Percentiles rank a stretch among this genome's conserved stretches.
Conservation (phyloP, 2,888 invertebrate species). For the Chrysolina americana region DNA sequence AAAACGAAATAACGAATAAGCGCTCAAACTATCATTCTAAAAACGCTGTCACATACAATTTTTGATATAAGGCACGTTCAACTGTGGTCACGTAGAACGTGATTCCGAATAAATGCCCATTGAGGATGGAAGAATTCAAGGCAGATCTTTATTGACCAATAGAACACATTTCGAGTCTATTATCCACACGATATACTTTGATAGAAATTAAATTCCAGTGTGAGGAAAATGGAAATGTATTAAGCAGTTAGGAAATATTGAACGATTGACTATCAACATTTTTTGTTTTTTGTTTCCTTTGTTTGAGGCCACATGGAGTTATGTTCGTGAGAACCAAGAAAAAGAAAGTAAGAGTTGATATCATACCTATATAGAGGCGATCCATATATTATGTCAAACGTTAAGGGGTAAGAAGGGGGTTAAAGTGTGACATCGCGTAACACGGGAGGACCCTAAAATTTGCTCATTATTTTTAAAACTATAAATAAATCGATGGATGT, state of each 20-base stretch:
- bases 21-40: not conserved
- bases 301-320: too few species aligned
- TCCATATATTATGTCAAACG: too few species aligned
- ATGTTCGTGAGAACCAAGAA: too few species aligned
- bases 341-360: too few species aligned
- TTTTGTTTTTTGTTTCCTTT: too few species aligned
- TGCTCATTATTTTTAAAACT: too few species aligned
- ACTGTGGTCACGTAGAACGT: constrained; percentile 20
- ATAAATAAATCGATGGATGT: too few species aligned
- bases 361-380: too few species aligned
- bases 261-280: not conserved
- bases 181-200: constrained; percentile 9
- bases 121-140: constrained; percentile 22
- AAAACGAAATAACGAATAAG: constrained; percentile 1
- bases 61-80: constrained; percentile 18
- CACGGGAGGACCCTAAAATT: too few species aligned
- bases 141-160: constrained; percentile 16
- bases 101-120: constrained; percentile 26
- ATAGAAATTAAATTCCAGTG: constrained; percentile 12
- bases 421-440: too few species aligned
- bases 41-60: constrained; percentile 28
- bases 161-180: not conserved
- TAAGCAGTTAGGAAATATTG: not conserved
- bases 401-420: too few species aligned
- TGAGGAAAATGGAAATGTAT: not conserved